These are phyloP conservation scores for Drepana arcuata DNA, from an alignment of 1,140 invertebrate species.

Conservation along the genomic window DNA sequence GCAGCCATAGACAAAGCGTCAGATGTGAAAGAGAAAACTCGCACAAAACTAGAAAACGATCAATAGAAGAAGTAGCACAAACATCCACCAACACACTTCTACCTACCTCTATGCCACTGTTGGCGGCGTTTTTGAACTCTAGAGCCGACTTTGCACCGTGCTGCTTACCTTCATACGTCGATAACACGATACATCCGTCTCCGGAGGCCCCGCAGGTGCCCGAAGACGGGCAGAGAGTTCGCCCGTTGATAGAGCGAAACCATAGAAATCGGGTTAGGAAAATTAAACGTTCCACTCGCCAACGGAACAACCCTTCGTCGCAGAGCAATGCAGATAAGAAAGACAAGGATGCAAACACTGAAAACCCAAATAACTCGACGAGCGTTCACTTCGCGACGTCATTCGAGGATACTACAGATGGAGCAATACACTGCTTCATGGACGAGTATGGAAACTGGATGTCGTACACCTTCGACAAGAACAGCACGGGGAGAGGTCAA, in stretches of 20 bases:
- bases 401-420: constrained; percentile 90
- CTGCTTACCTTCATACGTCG: constrained; percentile 26
- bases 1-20: constrained; percentile 55
- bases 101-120: constrained; percentile 74
- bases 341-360: constrained; percentile 38
- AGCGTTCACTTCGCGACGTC: constrained; percentile 82
- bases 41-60: constrained; percentile 65
- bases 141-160: constrained; percentile 71
- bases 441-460: constrained; percentile 81
- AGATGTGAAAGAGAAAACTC: constrained; percentile 53
- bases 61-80: constrained; percentile 74
- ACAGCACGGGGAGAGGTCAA: constrained; percentile 41
- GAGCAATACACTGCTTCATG: constrained; percentile 89
- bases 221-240: constrained; percentile 49
- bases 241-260: constrained; percentile 66
- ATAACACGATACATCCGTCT: constrained; percentile 23
- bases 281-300: constrained; percentile 64
- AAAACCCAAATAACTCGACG: constrained; percentile 44
- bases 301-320: constrained; percentile 49
- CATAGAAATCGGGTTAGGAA: constrained; percentile 65
- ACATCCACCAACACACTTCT: constrained; percentile 76
- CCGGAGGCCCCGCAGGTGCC: constrained; percentile 30
- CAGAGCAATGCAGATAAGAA: constrained; percentile 43
- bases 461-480: constrained; percentile 91
- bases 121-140: constrained; percentile 76